Evolutionary conservation across 2,113 vertebrate species (phyloP).

Genomic region (Oenanthe oenanthe): DNA sequence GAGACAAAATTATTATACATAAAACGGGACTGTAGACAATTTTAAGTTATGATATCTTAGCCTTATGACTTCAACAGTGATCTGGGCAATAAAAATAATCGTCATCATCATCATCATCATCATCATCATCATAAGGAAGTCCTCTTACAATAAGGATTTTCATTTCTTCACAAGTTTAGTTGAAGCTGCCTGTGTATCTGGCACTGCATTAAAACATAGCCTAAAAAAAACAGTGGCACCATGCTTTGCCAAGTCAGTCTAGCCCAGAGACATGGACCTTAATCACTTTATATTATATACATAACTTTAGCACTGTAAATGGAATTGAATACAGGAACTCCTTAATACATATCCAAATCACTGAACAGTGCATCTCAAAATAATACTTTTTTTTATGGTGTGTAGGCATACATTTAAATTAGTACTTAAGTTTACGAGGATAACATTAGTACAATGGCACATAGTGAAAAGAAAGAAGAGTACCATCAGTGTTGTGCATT

Average conservation of each 20-base stretch:
- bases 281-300: background rate
- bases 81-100: background rate
- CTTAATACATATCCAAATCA: background rate
- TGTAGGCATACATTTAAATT: background rate
- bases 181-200: background rate
- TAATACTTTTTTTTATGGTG: background rate
- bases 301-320: background rate
- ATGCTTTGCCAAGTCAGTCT: background rate
- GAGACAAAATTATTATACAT: background rate
- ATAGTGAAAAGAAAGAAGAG: background rate
- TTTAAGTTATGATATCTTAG: background rate
- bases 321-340: background rate
- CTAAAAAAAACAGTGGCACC: background rate
- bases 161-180: background rate
- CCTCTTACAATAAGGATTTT: background rate
- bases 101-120: no score
- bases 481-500: background rate
- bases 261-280: background rate
- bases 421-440: background rate
- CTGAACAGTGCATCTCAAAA: background rate
- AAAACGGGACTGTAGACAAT: fast-evolving
- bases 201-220: background rate
- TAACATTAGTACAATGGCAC: background rate
- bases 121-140: background rate
- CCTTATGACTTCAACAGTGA: background rate